Evolutionary conservation across 1,140 invertebrate species (phyloP), one percentile per base, ranked within the genome.

Genomic region (Drosophila mojavensis): DNA sequence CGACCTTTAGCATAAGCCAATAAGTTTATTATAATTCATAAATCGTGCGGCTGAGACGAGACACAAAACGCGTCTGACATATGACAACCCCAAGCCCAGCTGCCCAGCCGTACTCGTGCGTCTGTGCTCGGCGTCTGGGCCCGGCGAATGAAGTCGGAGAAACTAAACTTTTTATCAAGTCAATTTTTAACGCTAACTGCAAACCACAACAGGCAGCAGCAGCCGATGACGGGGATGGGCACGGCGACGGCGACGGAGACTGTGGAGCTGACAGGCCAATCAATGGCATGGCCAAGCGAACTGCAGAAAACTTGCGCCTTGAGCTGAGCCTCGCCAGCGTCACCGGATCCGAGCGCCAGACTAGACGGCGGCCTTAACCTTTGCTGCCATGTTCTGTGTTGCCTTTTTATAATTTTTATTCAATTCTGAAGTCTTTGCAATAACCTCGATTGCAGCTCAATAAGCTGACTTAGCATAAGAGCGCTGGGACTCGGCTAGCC

Each of bases 111-210:
- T 9, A 13, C 17, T 11, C 33, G 2, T 51, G 47, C 36, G 48
- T 17, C 24, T 45, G 41, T 15, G 68, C 48, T 53, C 70, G 33
- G 64, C 59, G 77, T 17, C 24, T 45, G 41, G 11, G 68, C 48
- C 59, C 70, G 33, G 64, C 59, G 77, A 71, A 74, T 71, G 67
- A 62, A 73, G 75, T 69, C 56, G 56, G 59, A 50, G 75, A 79
- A 67, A 65, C 64, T 79, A 71, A 88, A 88, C 80, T 88, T 88
- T 88, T 88, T 88, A 89, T 88, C 80, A 88, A 88, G 84, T 88
- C 84, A 88, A 88, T 88, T 83, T 88, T 89, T 70, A 81, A 88
- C 84, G 80, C 78, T 89, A 79, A 70, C 82, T 81, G 82, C 48
- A 79, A 88, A 53, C 83, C 83, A 78, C 82, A 86, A 74, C 75